Evolutionary conservation across 2,113 vertebrate species (phyloP).

Genomic region (Struthio camelus): DNA sequence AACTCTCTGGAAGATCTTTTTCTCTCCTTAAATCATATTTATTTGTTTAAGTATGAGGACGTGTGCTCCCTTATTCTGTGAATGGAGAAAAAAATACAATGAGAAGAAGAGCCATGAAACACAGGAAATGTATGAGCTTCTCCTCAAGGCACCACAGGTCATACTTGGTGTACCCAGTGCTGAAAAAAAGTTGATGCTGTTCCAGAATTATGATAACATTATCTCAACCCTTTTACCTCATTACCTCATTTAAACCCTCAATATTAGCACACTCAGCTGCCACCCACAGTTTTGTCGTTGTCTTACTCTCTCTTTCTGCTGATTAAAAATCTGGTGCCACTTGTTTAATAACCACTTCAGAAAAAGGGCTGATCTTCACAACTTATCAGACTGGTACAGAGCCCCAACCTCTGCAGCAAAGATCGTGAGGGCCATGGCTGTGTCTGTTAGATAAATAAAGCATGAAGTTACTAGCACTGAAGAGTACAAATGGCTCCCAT

Average conservation of each 20-base stretch:
- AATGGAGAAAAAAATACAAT: not conserved
- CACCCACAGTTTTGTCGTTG: not conserved
- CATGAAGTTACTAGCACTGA: not conserved
- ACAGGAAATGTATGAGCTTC: not conserved
- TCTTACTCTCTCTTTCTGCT: not conserved
- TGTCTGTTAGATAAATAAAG: not conserved
- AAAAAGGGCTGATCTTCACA: not conserved
- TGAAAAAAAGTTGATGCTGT: not conserved
- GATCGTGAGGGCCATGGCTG: not conserved
- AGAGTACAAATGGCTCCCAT: not conserved
- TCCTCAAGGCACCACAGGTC: not conserved
- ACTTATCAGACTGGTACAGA: not conserved
- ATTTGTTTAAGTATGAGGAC: conserved; percentile 30
- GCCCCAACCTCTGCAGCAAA: not conserved
- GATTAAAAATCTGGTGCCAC: not conserved
- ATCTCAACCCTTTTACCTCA: not conserved
- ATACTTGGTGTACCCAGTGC: not conserved
- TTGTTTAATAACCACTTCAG: not conserved
- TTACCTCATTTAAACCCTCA: not conserved
- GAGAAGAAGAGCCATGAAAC: not conserved
- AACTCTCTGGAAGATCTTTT: not conserved
- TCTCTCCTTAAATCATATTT: conserved; percentile 16
- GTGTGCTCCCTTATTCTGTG: not conserved
- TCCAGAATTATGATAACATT: not conserved
- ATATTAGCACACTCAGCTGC: not conserved